Percentiles rank a stretch among this genome's conserved stretches.
phyloP scores from a whole-genome alignment of 2,797 vertebrate genomes.

The Tragopan temminckii region DNA sequence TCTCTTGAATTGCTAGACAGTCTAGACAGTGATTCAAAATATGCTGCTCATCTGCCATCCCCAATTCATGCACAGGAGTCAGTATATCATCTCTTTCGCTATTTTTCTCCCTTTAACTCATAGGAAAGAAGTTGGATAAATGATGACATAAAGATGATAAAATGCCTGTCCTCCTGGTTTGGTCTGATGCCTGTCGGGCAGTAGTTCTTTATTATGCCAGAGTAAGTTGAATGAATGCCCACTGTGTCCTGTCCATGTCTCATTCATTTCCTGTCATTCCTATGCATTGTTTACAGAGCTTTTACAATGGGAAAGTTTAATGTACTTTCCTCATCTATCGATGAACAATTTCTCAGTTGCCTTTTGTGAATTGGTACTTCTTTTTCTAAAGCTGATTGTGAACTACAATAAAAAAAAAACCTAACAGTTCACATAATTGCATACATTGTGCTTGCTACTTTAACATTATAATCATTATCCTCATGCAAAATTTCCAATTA shows the following conservation, averaged over 20 bases:
- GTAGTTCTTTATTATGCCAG: not conserved
- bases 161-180: not conserved
- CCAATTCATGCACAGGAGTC: not conserved
- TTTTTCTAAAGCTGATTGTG: not conserved
- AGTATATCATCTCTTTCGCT: not conserved
- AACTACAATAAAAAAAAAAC: not conserved
- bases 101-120: not conserved
- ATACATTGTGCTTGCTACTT: constrained; percentile 12
- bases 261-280: not conserved
- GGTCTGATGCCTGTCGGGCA: not conserved
- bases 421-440: constrained; percentile 4
- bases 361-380: not conserved
- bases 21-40: not conserved
- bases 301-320: not conserved
- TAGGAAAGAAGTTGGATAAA: not conserved
- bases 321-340: not conserved
- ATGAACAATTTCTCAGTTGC: not conserved
- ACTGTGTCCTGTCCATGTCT: not conserved
- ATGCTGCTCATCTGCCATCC: not conserved
- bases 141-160: constrained; percentile 1
- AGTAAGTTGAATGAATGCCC: not conserved
- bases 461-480: constrained; percentile 19
- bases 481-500: constrained; percentile 16
- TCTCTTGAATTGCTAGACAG: not conserved
- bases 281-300: not conserved